phyloP scores from a whole-genome alignment of 2,888 invertebrate species.

The Eupsilia transversa region DNA sequence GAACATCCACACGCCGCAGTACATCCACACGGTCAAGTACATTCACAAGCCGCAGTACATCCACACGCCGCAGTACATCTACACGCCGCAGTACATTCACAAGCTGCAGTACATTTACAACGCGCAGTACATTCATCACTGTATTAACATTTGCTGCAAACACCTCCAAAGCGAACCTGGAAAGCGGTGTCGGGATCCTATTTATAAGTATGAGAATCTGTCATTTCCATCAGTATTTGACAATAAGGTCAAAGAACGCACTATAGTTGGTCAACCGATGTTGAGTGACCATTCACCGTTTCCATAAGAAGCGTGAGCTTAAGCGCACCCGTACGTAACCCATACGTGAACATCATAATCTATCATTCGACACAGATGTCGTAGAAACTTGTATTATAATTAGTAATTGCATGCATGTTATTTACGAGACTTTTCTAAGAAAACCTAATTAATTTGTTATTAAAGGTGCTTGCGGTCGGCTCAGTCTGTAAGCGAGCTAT shows the following conservation, averaged over 20 bases:
- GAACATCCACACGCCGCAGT: no score
- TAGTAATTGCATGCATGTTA: neutral
- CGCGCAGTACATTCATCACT: no score
- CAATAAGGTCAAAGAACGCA: neutral
- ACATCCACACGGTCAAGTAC: no score
- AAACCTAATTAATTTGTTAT: slow-evolving; percentile 13
- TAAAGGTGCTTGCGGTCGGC: neutral
- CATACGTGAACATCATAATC: neutral
- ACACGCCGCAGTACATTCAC: no score
- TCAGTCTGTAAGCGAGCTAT: neutral
- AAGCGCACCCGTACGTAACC: no score
- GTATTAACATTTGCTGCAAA: no score
- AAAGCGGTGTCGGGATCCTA: no score
- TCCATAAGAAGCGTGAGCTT: neutral
- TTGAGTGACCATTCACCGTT: neutral
- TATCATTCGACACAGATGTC: neutral
- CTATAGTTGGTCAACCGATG: neutral
- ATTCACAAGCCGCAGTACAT: no score
- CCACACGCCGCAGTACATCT: no score
- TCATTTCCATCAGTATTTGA: neutral
- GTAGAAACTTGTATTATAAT: neutral
- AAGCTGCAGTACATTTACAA: no score
- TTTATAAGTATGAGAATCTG: no score
- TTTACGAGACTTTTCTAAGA: slow-evolving; percentile 8
- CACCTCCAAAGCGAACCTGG: no score